Percentiles rank a stretch among this genome's conserved stretches.
Evolutionary conservation across 2,113 vertebrate species (phyloP).

Genomic region (Hirundichthys speculiger): DNA sequence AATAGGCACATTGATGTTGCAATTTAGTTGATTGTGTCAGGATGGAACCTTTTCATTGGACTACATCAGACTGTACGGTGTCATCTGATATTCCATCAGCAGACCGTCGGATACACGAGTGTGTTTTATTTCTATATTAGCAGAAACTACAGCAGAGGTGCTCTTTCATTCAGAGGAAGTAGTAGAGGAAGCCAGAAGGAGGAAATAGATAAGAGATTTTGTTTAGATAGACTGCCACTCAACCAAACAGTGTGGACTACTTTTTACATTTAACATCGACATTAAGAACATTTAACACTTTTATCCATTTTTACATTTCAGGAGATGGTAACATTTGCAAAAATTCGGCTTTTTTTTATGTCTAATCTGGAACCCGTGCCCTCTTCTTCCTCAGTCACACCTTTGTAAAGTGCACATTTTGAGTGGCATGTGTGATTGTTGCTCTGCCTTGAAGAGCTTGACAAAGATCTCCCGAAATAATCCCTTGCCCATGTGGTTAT

Average conservation of each 20-base stretch:
- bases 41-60: constrained; percentile 38
- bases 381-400: too few species aligned
- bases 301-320: too few species aligned
- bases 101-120: constrained; percentile 37
- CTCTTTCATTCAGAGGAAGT: constrained; percentile 19
- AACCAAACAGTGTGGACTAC: constrained; percentile 38
- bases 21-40: constrained; percentile 38
- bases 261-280: too few species aligned
- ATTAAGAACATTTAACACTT: too few species aligned
- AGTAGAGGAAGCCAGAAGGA: constrained; percentile 16
- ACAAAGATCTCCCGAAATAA: too few species aligned
- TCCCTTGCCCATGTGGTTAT: too few species aligned
- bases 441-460: too few species aligned
- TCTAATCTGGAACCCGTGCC: too few species aligned
- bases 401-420: too few species aligned
- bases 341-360: too few species aligned
- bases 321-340: constrained; percentile 7
- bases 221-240: constrained; percentile 26
- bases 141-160: constrained; percentile 11
- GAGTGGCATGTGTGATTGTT: too few species aligned
- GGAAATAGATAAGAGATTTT: constrained; percentile 11
- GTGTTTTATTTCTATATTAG: constrained; percentile 32
- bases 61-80: constrained; percentile 38
- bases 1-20: constrained; percentile 56
- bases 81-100: constrained; percentile 51